Conservation (phyloP, 2,113 vertebrate genomes). For the Fukomys damarensis region DNA sequence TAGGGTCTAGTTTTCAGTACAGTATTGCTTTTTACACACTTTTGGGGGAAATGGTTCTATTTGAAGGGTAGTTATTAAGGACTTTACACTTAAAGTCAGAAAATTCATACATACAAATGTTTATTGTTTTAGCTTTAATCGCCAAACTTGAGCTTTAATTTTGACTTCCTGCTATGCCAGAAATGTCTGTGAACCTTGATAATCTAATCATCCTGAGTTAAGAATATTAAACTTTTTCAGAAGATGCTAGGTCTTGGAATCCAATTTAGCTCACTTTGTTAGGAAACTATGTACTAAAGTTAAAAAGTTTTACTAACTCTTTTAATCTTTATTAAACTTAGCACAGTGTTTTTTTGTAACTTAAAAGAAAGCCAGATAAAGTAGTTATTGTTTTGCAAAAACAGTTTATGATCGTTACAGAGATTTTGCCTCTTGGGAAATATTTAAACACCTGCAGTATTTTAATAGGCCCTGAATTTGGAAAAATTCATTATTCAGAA, state of each 20-base stretch:
- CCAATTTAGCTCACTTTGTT: background rate
- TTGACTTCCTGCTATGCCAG: background rate
- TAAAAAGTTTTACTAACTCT: slow-evolving; percentile 45
- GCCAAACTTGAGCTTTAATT: slow-evolving; percentile 41
- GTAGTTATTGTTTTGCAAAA: slow-evolving; percentile 32
- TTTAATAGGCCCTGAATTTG: slow-evolving; percentile 51
- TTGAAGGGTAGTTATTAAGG: slow-evolving; percentile 25
- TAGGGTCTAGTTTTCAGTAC: background rate
- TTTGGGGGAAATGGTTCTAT: slow-evolving; percentile 29
- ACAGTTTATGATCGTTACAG: background rate
- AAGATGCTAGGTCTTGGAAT: slow-evolving; percentile 9
- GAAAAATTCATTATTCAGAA: background rate
- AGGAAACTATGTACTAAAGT: slow-evolving; percentile 25
- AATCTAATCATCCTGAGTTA: background rate
- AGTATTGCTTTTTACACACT: background rate
- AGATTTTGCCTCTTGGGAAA: slow-evolving; percentile 12
- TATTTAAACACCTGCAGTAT: slow-evolving; percentile 36
- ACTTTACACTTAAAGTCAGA: slow-evolving; percentile 53
- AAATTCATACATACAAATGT: slow-evolving; percentile 15
- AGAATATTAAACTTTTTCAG: slow-evolving; percentile 40
- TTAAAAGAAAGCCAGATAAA: background rate
- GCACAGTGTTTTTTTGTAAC: background rate
- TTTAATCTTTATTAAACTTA: slow-evolving; percentile 41
- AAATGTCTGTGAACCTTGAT: slow-evolving; percentile 23
- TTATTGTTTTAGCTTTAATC: slow-evolving; percentile 46